Percentiles rank a stretch among this genome's conserved stretches.
Evolutionary conservation across 2,888 invertebrate species (phyloP).

Genomic region (Metopia argyrocephala): DNA sequence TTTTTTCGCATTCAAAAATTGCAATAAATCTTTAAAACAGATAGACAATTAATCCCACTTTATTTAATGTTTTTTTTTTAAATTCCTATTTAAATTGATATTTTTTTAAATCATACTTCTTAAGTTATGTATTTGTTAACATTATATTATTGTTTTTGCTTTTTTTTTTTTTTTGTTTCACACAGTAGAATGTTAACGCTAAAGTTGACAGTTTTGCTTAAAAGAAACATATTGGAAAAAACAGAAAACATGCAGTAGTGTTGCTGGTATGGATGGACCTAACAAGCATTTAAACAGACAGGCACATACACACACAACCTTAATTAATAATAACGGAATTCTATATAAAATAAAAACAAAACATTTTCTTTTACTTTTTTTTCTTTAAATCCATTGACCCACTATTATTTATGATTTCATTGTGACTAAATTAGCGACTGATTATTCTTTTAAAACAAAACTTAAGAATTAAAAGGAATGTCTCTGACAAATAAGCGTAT

Average conservation of each 20-base stretch:
- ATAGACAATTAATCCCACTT: too few species aligned
- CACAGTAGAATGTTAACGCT: constrained; percentile 2
- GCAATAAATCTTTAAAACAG: too few species aligned
- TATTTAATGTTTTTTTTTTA: too few species aligned
- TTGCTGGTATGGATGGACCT: not conserved
- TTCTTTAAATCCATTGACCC: too few species aligned
- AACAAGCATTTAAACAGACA: not conserved
- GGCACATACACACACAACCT: not conserved
- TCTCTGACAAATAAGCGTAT: not conserved
- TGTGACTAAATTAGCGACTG: not conserved
- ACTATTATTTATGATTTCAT: not conserved
- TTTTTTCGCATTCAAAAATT: too few species aligned
- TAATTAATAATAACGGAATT: constrained; percentile 10
- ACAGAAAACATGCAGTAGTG: constrained; percentile 7
- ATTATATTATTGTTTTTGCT: not conserved
- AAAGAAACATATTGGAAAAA: too few species aligned
- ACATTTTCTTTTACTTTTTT: constrained; percentile 19
- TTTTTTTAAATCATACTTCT: too few species aligned
- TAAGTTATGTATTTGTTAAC: not conserved
- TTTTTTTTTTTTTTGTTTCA: not conserved
- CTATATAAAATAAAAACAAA: not conserved
- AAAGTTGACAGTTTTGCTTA: not conserved
- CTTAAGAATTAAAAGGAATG: not conserved
- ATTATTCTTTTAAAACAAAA: not conserved
- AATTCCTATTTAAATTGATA: too few species aligned